Evolutionary conservation across 1,140 invertebrate species (phyloP).

Genomic region (Caerostris extrusa): DNA sequence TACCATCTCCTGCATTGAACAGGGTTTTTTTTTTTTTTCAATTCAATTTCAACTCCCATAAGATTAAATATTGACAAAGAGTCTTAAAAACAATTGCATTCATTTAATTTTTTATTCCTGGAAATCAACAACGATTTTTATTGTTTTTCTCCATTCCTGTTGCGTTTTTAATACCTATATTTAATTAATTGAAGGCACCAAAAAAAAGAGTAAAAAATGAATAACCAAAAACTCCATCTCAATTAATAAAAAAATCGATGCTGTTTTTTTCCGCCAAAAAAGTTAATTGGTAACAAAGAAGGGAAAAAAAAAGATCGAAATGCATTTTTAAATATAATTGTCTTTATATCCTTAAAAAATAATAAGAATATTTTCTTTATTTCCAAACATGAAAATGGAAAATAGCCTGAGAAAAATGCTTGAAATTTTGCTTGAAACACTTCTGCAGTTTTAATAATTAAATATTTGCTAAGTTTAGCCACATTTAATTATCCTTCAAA

Average conservation of each 20-base stretch:
- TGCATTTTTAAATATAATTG: conserved; percentile 29
- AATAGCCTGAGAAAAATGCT: neutral
- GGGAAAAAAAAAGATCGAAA: neutral
- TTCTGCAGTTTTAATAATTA: conserved; percentile 67
- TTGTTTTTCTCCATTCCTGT: neutral
- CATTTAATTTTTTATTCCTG: neutral
- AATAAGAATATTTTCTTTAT: neutral
- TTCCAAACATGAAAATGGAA: neutral
- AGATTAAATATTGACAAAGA: neutral
- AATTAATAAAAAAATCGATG: neutral
- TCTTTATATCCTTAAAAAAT: conserved; percentile 24
- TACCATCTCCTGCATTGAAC: no score
- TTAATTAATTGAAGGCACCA: neutral
- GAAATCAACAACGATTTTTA: neutral
- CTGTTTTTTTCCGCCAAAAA: neutral
- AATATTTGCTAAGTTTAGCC: conserved; percentile 63
- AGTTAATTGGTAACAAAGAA: neutral
- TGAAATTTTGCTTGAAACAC: conserved; percentile 2
- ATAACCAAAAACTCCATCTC: neutral
- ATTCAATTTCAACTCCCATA: neutral
- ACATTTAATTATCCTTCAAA: conserved; percentile 60
- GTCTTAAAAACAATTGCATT: neutral
- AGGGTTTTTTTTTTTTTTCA: neutral
- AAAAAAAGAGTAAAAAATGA: neutral
- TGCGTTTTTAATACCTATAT: neutral